Evolutionary conservation across 2,888 invertebrate genomes (phyloP), one percentile per base, ranked within the genome.

Genomic region (Nymphalis urticae): DNA sequence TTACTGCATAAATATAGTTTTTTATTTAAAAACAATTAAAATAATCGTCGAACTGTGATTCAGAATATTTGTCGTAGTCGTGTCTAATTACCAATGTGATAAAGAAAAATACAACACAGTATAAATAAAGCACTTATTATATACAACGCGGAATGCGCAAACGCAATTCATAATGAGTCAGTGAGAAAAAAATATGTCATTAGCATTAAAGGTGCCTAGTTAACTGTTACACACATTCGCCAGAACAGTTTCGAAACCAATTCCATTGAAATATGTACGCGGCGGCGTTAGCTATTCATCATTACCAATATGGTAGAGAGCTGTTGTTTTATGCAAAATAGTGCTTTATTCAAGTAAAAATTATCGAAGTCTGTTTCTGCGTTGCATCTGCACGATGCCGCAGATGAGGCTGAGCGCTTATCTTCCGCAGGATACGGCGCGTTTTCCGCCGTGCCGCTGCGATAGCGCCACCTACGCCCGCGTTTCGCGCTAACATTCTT

Each of bases 91-190:
- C 81, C 82, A 81, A 80, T 80, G 82, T 86, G 90, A 91, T 90
- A 90, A 54, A 88, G 83, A 85, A 86, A 89, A 90, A 89, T 91
- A 81, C 90, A 90, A 89, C 91, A 88, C 85, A 77, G 85, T 85
- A 86, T 86, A 82, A 83, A 86, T 86, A 82, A 83, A 86, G 82
- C 82, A 86, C 84, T 82, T 81, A 84, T 84, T 81, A 82, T 82
- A 82, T 79, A 79, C 79, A 77, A 76, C 73, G 79, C 74, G 80
- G 85, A 82, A 85, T 87, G 89, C 86, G 87, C 84, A 78, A 84
- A 84, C 87, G 90, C 91, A 89, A 89, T 84, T 73, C 83, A 82
- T 81, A 82, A 77, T 74, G 71, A 78, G 75, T 73, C 75, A 74
- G 78, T 80, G 80, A 77, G 83, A 89, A 88, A 86, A 89, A 84